These are phyloP conservation scores for Hozukius guyotensis DNA, from an alignment of 2,797 vertebrate species.

Conservation along the genomic window DNA sequence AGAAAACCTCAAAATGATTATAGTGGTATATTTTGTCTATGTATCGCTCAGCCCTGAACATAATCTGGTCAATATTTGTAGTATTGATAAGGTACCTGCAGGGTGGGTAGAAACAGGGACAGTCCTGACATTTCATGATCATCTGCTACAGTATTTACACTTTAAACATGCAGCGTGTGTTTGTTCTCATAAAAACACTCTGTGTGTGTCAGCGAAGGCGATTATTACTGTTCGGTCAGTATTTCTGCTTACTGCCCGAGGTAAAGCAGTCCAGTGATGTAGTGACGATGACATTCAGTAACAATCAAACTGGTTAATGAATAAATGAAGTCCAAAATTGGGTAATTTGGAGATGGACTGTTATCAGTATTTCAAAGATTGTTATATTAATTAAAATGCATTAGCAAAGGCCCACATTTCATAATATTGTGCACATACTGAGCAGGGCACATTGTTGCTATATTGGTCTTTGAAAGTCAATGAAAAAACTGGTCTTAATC, in stretches of 20 bases:
- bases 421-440: background rate
- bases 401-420: background rate
- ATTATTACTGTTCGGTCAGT: background rate
- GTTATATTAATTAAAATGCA: background rate
- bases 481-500: background rate
- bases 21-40: background rate
- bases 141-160: conserved; percentile 45
- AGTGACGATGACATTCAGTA: background rate
- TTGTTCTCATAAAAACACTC: conserved; percentile 24
- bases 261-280: background rate
- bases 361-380: background rate
- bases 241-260: background rate
- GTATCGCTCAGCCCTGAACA: background rate
- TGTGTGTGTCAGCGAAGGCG: background rate
- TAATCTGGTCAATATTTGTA: background rate
- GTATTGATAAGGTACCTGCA: conserved; percentile 2
- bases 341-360: background rate
- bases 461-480: background rate
- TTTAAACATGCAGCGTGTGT: conserved; percentile 33
- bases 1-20: background rate
- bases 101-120: background rate
- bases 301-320: background rate
- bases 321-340: background rate
- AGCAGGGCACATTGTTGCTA: background rate
- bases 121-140: background rate